Percentiles rank a stretch among this genome's conserved stretches.
These are phyloP conservation scores for Eubasilissa regina DNA, from an alignment of 1,140 invertebrate species.

Conservation along the genomic window DNA sequence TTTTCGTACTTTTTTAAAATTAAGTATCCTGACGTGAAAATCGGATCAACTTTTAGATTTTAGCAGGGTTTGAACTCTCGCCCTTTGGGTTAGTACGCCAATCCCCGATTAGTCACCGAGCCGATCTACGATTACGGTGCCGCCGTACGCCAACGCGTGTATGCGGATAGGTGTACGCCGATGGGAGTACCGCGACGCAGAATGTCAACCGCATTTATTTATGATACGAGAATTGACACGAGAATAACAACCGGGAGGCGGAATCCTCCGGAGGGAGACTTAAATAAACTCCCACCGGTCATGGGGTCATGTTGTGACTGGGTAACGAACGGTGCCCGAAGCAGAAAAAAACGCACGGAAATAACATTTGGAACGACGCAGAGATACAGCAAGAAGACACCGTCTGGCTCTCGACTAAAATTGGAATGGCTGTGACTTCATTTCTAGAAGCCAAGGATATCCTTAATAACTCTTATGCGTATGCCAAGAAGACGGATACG, in stretches of 20 bases:
- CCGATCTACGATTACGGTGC: neutral
- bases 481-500: neutral
- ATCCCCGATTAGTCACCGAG: too few species aligned
- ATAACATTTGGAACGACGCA: constrained; percentile 38
- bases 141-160: too few species aligned
- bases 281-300: constrained; percentile 30
- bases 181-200: neutral
- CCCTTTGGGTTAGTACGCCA: too few species aligned
- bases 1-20: too few species aligned
- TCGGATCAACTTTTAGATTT: too few species aligned
- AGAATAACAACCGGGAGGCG: constrained; percentile 30
- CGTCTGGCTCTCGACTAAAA: constrained; percentile 39
- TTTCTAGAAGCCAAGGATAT: constrained; percentile 8
- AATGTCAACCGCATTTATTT: neutral
- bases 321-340: constrained; percentile 11
- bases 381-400: constrained; percentile 13
- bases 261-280: constrained; percentile 17
- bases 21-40: too few species aligned
- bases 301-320: constrained; percentile 46
- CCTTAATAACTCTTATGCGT: constrained; percentile 6
- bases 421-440: constrained; percentile 26
- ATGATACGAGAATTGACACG: constrained; percentile 39
- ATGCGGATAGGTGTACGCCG: too few species aligned
- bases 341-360: constrained; percentile 35
- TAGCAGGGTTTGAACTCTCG: too few species aligned